phyloP scores from a whole-genome alignment of 1,140 invertebrate genomes.

The Lanistes nyassanus region DNA sequence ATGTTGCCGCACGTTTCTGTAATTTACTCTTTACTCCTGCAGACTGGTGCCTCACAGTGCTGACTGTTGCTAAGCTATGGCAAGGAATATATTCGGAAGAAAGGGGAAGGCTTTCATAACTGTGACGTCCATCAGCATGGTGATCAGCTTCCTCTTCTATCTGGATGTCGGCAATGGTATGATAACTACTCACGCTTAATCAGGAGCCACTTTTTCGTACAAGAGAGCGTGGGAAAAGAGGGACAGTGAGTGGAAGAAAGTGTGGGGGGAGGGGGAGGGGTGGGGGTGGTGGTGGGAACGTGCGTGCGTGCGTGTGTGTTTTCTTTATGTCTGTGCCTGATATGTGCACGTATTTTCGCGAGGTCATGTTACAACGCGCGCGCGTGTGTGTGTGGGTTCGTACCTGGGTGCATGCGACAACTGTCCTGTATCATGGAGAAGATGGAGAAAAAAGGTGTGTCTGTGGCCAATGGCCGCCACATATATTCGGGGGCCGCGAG shows the following conservation, averaged over 20 bases:
- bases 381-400: slow-evolving; percentile 9
- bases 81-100: background rate
- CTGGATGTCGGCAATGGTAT: background rate
- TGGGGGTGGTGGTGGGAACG: background rate
- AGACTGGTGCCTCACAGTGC: too few relatives aligned
- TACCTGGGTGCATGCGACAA: slow-evolving; percentile 14
- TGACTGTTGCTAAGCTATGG: background rate
- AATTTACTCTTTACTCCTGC: too few relatives aligned
- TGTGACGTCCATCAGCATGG: background rate
- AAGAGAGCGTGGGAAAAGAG: too few relatives aligned
- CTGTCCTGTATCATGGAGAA: too few relatives aligned
- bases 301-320: background rate
- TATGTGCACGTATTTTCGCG: background rate
- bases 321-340: background rate
- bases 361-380: too few relatives aligned
- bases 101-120: too few relatives aligned
- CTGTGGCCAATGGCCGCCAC: too few relatives aligned
- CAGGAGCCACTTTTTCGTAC: background rate
- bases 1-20: too few relatives aligned
- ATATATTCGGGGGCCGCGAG: too few relatives aligned
- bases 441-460: too few relatives aligned
- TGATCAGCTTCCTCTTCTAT: background rate
- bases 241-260: slow-evolving; percentile 9
- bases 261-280: background rate
- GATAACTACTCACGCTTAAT: background rate